These are phyloP conservation scores for Ceratosolen solmsi DNA, from an alignment of 1,140 invertebrate species.

Conservation along the genomic window DNA sequence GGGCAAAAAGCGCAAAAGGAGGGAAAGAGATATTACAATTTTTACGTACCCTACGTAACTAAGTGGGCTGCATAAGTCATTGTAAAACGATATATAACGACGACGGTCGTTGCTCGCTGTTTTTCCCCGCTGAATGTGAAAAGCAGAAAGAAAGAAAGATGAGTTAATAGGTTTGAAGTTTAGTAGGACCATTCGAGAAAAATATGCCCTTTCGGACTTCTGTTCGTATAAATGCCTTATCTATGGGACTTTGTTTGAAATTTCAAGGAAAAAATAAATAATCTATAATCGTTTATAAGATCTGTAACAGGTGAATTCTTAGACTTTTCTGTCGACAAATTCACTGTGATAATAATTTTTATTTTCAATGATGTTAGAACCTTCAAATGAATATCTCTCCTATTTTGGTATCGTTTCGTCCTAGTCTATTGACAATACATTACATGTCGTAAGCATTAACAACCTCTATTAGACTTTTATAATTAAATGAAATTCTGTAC, in stretches of 20 bases:
- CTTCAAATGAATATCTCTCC: too few relatives aligned
- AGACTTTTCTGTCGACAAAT: neutral
- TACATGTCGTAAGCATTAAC: too few relatives aligned
- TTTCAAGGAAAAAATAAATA: neutral
- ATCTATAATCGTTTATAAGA: too few relatives aligned
- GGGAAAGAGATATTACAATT: constrained; percentile 3
- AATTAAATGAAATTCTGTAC: too few relatives aligned
- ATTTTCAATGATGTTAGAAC: too few relatives aligned
- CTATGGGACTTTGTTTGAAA: too few relatives aligned
- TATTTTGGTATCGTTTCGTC: too few relatives aligned
- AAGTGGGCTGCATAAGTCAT: constrained; percentile 17
- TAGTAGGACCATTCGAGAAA: neutral
- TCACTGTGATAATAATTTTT: too few relatives aligned
- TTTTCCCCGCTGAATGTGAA: neutral
- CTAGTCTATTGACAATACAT: too few relatives aligned
- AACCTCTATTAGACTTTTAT: too few relatives aligned
- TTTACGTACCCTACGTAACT: constrained; percentile 5
- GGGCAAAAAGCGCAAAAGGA: neutral
- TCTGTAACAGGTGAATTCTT: neutral
- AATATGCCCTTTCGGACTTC: neutral
- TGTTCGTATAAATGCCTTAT: constrained; percentile 3
- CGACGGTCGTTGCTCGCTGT: neutral
- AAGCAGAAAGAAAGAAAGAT: neutral
- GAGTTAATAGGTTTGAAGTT: neutral
- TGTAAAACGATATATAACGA: constrained; percentile 43